phyloP scores from a whole-genome alignment of 2,113 vertebrate genomes.

The Sylvilagus bachmani region DNA sequence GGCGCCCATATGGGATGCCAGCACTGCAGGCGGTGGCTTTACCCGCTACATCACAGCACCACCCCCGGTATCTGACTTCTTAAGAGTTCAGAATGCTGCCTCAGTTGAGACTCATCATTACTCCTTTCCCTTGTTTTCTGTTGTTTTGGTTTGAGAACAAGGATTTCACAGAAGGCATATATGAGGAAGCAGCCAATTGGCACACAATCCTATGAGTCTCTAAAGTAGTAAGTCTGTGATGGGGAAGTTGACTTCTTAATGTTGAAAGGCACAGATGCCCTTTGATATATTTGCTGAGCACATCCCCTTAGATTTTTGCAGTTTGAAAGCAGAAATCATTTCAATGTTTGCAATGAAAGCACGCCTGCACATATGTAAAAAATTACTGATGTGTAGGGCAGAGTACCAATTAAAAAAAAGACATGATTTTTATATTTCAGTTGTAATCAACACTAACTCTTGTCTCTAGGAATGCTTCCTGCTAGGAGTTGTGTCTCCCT shows the following conservation, averaged over 20 bases:
- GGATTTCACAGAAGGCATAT: rapidly evolving
- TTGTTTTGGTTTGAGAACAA: neutral
- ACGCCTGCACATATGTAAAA: neutral
- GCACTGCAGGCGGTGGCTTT: no score
- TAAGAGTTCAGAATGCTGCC: slow-evolving; percentile 19
- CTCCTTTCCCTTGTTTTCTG: rapidly evolving
- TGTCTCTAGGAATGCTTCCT: neutral
- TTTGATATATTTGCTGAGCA: slow-evolving; percentile 57
- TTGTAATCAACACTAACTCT: neutral
- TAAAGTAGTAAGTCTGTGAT: neutral
- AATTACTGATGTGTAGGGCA: slow-evolving; percentile 52
- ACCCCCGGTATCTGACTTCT: neutral
- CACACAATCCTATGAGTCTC: neutral
- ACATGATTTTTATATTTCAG: neutral
- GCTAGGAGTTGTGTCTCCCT: neutral
- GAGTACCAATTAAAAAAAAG: neutral
- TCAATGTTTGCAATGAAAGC: slow-evolving; percentile 38
- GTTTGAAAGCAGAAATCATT: slow-evolving; percentile 72
- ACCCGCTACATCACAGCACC: no score
- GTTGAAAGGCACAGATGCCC: neutral
- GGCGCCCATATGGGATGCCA: no score
- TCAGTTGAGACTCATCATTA: neutral
- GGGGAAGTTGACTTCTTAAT: slow-evolving; percentile 23
- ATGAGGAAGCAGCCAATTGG: neutral
- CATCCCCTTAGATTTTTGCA: slow-evolving; percentile 45